Evolutionary conservation across 1,140 invertebrate species (phyloP).

Genomic region (Tetranychus cinnabarinus): DNA sequence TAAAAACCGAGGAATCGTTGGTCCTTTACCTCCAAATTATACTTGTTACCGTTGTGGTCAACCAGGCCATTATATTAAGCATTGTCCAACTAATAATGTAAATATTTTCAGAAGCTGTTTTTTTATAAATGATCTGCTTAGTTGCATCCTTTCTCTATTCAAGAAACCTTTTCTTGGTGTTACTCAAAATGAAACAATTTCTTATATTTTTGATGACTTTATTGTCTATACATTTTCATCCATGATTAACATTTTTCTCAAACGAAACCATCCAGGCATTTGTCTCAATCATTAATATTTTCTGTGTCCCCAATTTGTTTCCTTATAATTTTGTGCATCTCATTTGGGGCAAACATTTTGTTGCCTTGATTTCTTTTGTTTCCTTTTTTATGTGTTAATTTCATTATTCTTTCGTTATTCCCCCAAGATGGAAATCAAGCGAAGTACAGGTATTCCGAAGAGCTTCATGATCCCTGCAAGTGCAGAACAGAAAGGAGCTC

Average conservation of each 20-base stretch:
- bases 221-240: too few relatives aligned
- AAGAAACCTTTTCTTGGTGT: constrained; percentile 1
- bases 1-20: constrained; percentile 18
- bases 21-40: constrained; percentile 65
- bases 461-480: constrained; percentile 86
- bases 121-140: background rate
- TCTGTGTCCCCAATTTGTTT: too few relatives aligned
- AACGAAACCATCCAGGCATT: too few relatives aligned
- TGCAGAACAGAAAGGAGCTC: constrained; percentile 62
- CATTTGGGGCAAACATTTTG: too few relatives aligned
- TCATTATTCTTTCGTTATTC: too few relatives aligned
- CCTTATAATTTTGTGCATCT: too few relatives aligned
- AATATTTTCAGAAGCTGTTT: constrained; percentile 21
- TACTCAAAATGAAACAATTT: too few relatives aligned
- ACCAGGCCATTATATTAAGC: constrained; percentile 32
- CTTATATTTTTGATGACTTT: too few relatives aligned
- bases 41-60: constrained; percentile 34
- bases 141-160: constrained; percentile 3
- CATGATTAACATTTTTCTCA: too few relatives aligned
- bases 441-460: constrained; percentile 87
- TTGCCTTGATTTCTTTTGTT: too few relatives aligned
- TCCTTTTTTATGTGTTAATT: too few relatives aligned
- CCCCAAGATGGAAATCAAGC: constrained; percentile 39
- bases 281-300: too few relatives aligned
- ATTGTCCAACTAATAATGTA: constrained; percentile 29